phyloP scores from a whole-genome alignment of 2,113 vertebrate genomes.

The Micronycteris hirsuta region DNA sequence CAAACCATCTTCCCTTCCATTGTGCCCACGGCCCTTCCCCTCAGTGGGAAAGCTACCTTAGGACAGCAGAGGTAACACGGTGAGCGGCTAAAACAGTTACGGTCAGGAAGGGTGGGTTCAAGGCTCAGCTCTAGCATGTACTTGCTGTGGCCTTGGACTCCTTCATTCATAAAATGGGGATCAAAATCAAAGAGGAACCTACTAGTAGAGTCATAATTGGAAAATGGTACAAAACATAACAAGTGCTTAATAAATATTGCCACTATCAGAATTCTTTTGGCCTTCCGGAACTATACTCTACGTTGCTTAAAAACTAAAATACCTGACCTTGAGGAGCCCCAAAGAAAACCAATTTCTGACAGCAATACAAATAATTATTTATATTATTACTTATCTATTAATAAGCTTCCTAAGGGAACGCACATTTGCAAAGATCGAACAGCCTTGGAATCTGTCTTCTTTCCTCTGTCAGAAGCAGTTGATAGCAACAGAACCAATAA shows the following conservation, averaged over 20 bases:
- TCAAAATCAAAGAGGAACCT: neutral
- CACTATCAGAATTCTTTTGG: neutral
- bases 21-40: neutral
- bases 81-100: neutral
- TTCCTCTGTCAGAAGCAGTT: neutral
- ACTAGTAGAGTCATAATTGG: neutral
- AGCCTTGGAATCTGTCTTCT: neutral
- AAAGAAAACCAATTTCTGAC: neutral
- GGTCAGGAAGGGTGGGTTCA: rapidly evolving
- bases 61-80: neutral
- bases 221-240: neutral
- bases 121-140: neutral
- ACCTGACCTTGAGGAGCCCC: neutral
- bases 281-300: neutral
- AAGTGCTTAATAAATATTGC: neutral
- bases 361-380: neutral
- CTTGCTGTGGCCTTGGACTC: neutral
- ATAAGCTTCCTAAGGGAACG: neutral
- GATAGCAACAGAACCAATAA: neutral
- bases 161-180: neutral
- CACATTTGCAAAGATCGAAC: neutral
- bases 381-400: neutral
- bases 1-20: neutral
- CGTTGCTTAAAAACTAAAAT: neutral
- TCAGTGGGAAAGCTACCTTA: neutral